Evolutionary conservation across 2,797 vertebrate genomes (phyloP), one percentile per base, ranked within the genome.

Genomic region (Rhabdomys pumilio): DNA sequence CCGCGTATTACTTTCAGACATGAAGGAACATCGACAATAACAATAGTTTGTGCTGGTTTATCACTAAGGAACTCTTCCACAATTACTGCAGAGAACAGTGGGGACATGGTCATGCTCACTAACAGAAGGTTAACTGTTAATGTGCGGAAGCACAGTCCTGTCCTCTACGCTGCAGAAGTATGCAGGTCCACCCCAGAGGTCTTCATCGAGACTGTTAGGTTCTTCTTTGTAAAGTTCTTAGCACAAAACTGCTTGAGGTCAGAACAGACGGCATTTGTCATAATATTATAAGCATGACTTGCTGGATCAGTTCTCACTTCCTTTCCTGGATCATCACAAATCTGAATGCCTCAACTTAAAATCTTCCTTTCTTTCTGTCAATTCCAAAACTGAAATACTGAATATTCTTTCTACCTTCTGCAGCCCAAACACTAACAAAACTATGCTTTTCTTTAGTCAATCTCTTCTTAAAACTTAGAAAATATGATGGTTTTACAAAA

Each of bases 161-260:
- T 90, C 81, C 89, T 96, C 86, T 92, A 44, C 19, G 90, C 91
- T 77, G 81, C 41, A 84, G 69, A 59, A 61, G 81, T 91, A n/a
- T 87, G 87, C 63, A 95, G 86, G 53, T 97, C 79, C 65, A 95
- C 59, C 55, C 95, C 69, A 86, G 1, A 77, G 55, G 83, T 97
- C 91, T 97, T 97, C 96, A 94, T 88, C 38, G 77, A 94, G 86
- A 92, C 26, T 75, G 20, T 69, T 41, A 65, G 22, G 69, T 93
- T 72, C 90, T 91, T 91, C 89, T 91, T 77, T 69, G 50, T 4
- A 17, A 59, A 73, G 53, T 91, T 81, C 83, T 77, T 10, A 92
- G 73, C 72, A 83, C 10, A 86, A 26, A 89, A 75, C 73, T 5
- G 61, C 73, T 80, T 91, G 89, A 79, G 50, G 22, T 91, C 75